Conservation (phyloP, 1,140 invertebrate genomes). For the Stegodyphus dumicola region DNA sequence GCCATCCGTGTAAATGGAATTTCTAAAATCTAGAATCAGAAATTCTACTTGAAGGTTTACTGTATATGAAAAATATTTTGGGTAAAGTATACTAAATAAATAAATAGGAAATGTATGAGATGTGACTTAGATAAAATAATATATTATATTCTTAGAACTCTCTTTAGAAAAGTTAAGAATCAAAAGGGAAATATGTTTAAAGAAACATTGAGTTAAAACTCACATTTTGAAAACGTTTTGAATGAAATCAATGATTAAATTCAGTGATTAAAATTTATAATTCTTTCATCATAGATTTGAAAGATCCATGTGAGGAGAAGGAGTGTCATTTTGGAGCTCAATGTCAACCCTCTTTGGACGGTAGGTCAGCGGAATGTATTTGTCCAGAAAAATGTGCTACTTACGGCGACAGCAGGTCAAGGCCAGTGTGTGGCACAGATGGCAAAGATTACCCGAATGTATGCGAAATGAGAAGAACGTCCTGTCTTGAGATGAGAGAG, state of each 20-base stretch:
- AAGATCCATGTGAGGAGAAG: conserved; percentile 80
- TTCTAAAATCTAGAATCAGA: too few relatives aligned
- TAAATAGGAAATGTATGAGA: too few relatives aligned
- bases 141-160: too few relatives aligned
- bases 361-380: conserved; percentile 77
- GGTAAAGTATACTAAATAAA: too few relatives aligned
- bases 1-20: too few relatives aligned
- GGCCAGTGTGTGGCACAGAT: conserved; percentile 77
- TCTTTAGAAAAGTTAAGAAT: too few relatives aligned
- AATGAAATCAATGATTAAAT: not conserved
- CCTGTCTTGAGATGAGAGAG: conserved; percentile 80
- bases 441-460: conserved; percentile 74
- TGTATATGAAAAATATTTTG: too few relatives aligned
- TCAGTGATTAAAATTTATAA: not conserved
- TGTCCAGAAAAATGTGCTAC: conserved; percentile 80
- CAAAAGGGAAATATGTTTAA: too few relatives aligned
- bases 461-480: conserved; percentile 82
- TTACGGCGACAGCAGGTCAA: conserved; percentile 80
- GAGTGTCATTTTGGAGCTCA: conserved; percentile 80
- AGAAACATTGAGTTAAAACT: too few relatives aligned
- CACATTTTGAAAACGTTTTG: too few relatives aligned
- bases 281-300: conserved; percentile 74
- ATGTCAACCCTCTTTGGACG: conserved; percentile 81
- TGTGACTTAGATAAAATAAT: too few relatives aligned
- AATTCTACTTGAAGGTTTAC: too few relatives aligned